These are phyloP conservation scores for Sipunculus nudus DNA, from an alignment of 2,888 invertebrate species.

Conservation along the genomic window DNA sequence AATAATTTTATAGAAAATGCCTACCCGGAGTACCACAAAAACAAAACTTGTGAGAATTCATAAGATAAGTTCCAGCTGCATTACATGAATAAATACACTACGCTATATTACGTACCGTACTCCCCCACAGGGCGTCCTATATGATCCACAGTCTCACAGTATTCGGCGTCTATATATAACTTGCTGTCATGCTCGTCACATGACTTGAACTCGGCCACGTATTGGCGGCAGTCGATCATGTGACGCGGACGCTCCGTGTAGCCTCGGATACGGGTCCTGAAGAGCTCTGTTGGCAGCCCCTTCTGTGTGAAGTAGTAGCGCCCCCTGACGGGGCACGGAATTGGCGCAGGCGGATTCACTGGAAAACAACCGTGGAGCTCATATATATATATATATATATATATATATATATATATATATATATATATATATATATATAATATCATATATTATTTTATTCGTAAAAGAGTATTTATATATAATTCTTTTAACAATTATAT, in stretches of 20 bases:
- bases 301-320: constrained; percentile 93
- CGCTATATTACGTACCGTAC: constrained; percentile 80
- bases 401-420: not conserved
- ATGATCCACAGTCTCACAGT: constrained; percentile 94
- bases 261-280: constrained; percentile 92
- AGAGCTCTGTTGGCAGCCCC: constrained; percentile 66
- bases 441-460: too few species aligned
- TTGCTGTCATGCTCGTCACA: constrained; percentile 91
- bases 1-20: too few species aligned
- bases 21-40: too few species aligned
- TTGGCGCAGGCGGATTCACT: constrained; percentile 78
- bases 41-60: too few species aligned
- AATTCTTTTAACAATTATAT: not conserved
- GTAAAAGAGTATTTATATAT: not conserved
- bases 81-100: too few species aligned
- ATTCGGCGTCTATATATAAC: constrained; percentile 91
- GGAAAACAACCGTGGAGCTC: constrained; percentile 8
- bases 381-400: not conserved
- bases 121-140: constrained; percentile 83
- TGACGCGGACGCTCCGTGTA: constrained; percentile 93
- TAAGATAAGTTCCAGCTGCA: too few species aligned
- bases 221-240: constrained; percentile 84
- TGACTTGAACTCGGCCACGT: constrained; percentile 93
- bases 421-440: not conserved
- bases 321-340: constrained; percentile 94